phyloP scores from a whole-genome alignment of 2,113 vertebrate genomes.

The Colinus virginianus region DNA sequence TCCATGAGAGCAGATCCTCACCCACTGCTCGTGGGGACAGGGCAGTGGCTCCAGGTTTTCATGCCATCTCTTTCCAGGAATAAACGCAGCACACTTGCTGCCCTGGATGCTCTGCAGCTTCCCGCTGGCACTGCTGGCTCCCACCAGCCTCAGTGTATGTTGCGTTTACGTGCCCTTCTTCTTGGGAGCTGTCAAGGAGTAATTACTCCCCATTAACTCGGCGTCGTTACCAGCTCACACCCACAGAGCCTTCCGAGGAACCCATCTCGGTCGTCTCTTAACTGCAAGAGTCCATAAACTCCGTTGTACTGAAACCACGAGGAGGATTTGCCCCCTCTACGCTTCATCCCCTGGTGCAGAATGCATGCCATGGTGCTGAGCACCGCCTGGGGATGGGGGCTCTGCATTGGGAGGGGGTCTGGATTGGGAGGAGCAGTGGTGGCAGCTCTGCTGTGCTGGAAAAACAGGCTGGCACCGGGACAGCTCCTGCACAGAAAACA shows the following conservation, averaged over 20 bases:
- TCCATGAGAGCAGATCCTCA: background rate
- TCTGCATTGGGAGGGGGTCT: too few relatives aligned
- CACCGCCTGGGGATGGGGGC: background rate
- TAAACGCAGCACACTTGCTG: background rate
- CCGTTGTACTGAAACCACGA: background rate
- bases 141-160: background rate
- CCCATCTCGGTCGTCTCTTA: background rate
- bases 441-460: conserved; percentile 40
- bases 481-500: conserved; percentile 64
- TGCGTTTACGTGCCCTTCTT: background rate
- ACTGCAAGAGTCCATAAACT: conserved; percentile 47
- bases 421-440: background rate
- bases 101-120: background rate
- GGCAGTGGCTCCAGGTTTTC: background rate
- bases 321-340: conserved; percentile 62
- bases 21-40: background rate
- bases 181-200: conserved; percentile 10
- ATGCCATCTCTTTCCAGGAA: background rate
- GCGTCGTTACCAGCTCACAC: conserved; percentile 38
- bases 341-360: conserved; percentile 16
- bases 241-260: background rate
- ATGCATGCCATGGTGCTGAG: background rate
- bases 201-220: background rate
- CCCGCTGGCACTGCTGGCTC: accelerated
- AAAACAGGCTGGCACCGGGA: conserved; percentile 38